A percentile compares a stretch with the other conserved stretches of the same genome.
phyloP scores from a whole-genome alignment of 2,113 vertebrate genomes.

The Cettia cetti region DNA sequence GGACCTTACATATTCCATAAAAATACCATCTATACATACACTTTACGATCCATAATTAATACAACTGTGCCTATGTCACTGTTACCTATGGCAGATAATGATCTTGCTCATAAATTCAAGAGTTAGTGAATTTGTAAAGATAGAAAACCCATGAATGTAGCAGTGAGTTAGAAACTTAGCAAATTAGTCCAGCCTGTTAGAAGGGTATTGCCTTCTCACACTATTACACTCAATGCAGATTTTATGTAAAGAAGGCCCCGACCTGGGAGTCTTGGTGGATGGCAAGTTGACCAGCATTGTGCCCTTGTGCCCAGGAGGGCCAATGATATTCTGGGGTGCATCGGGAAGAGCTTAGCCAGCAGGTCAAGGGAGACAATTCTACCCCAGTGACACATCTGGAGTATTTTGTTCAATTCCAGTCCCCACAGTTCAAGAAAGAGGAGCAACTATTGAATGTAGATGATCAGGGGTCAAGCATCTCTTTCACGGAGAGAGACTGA shows the following conservation, averaged over 20 bases:
- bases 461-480: background rate
- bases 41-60: background rate
- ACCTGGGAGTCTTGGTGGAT: background rate
- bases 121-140: background rate
- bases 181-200: background rate
- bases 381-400: background rate
- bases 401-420: background rate
- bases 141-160: background rate
- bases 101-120: background rate
- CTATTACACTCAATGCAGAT: background rate
- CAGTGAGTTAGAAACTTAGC: background rate
- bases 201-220: background rate
- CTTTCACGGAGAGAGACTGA: background rate
- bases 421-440: background rate
- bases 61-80: background rate
- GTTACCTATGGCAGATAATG: background rate
- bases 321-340: background rate
- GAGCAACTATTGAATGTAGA: background rate
- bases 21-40: background rate
- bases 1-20: background rate
- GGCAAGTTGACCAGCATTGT: background rate
- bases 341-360: fast-evolving
- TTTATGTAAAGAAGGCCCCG: background rate
- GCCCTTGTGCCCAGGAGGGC: too few relatives aligned
- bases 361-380: background rate